Evolutionary conservation across 1,140 invertebrate genomes (phyloP).

Genomic region (Conus ventricosus): DNA sequence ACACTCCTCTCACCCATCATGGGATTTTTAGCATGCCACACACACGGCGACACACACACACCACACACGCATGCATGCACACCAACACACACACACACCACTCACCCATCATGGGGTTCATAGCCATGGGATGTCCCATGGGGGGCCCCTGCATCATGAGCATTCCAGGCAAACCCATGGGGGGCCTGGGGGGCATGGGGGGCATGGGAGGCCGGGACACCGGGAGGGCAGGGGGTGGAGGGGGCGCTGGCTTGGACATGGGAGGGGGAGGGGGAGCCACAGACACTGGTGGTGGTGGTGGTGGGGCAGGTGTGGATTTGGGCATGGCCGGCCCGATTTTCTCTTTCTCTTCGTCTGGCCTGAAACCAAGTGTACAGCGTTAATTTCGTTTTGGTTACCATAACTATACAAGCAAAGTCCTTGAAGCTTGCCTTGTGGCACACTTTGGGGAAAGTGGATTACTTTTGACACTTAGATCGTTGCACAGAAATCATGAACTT

Average conservation of each 20-base stretch:
- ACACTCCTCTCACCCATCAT: no score
- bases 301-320: conserved; percentile 51
- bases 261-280: conserved; percentile 48
- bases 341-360: conserved; percentile 94
- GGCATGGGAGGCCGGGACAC: conserved; percentile 47
- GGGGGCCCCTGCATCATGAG: conserved; percentile 27
- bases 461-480: no score
- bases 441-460: no score
- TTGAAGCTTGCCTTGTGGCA: no score
- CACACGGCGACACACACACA: no score
- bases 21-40: no score
- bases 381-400: no score
- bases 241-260: conserved; percentile 62
- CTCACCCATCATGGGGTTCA: conserved; percentile 29
- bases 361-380: conserved; percentile 40
- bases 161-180: conserved; percentile 52
- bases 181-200: conserved; percentile 53
- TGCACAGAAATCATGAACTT: no score
- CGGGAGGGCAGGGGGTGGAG: conserved; percentile 42
- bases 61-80: no score
- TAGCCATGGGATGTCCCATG: conserved; percentile 27
- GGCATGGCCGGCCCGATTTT: conserved; percentile 76
- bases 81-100: no score
- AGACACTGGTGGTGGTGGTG: conserved; percentile 56
- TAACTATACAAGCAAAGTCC: no score